Percentiles rank a stretch among this genome's conserved stretches.
These are phyloP conservation scores for Heliconius ethilla DNA, from an alignment of 2,888 invertebrate genomes.

Conservation along the genomic window DNA sequence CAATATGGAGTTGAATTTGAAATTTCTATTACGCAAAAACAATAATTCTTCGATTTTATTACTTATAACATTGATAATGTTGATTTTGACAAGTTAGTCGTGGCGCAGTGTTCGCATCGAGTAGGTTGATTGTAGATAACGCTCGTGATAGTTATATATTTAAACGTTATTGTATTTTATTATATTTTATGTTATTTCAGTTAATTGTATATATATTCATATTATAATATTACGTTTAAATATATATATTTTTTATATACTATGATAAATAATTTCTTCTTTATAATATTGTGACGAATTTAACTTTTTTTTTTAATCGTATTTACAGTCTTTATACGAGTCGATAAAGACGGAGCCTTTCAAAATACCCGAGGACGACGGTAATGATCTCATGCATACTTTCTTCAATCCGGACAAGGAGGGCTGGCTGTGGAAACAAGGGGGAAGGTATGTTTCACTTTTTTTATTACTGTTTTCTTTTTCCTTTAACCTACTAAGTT, in stretches of 20 bases:
- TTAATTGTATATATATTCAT: background rate
- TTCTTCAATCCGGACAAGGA: conserved; percentile 99
- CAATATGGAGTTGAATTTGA: background rate
- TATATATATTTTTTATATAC: background rate
- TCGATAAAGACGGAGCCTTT: conserved; percentile 99
- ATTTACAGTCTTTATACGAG: conserved; percentile 94
- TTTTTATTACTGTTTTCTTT: background rate
- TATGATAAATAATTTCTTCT: background rate
- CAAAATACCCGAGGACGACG: conserved; percentile 99
- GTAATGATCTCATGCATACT: conserved; percentile 99
- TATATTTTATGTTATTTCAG: background rate
- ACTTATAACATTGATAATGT: conserved; percentile 34
- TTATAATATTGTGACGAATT: background rate
- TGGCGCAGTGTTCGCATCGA: conserved; percentile 29
- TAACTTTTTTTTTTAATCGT: background rate
- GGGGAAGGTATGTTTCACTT: conserved; percentile 82
- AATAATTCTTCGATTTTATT: conserved; percentile 33
- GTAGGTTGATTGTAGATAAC: conserved; percentile 33
- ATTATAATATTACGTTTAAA: background rate
- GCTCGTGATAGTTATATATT: background rate
- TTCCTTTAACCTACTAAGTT: no score
- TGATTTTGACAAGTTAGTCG: conserved; percentile 37
- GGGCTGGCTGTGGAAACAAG: conserved; percentile 99
- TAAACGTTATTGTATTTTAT: background rate
- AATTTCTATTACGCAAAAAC: conserved; percentile 1